Conservation (phyloP, 2,797 vertebrate species). For the Rhynchotus rufescens region DNA sequence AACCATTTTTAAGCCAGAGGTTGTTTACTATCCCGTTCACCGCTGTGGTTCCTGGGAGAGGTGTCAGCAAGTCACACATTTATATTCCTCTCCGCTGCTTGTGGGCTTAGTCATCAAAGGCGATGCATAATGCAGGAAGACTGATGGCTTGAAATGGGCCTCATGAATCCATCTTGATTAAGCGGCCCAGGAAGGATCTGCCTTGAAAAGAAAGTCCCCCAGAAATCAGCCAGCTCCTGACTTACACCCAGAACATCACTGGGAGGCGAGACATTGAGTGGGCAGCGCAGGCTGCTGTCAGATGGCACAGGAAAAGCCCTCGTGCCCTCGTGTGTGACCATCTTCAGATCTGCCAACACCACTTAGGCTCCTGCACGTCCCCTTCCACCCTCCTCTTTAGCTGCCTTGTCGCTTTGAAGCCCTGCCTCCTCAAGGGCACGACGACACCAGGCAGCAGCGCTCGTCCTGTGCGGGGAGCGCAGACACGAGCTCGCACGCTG, state of each 20-base stretch:
- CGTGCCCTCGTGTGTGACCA: rapidly evolving
- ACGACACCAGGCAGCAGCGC: neutral
- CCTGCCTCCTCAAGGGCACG: neutral
- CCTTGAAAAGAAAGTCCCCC: constrained; percentile 18
- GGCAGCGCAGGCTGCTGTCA: neutral
- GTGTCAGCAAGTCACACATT: constrained; percentile 52
- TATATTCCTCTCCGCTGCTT: constrained; percentile 39
- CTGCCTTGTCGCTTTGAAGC: neutral
- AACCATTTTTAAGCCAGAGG: constrained; percentile 32
- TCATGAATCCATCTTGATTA: constrained; percentile 63
- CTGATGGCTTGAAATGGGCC: constrained; percentile 52
- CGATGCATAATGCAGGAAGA: constrained; percentile 62
- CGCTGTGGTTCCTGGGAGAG: constrained; percentile 22
- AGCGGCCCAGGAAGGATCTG: neutral
- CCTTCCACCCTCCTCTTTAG: neutral
- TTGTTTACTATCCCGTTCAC: constrained; percentile 1
- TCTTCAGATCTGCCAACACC: neutral
- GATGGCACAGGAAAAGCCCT: neutral
- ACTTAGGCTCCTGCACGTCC: neutral
- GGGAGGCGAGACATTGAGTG: neutral
- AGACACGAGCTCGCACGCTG: neutral
- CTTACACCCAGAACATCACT: neutral
- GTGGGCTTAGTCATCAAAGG: constrained; percentile 42
- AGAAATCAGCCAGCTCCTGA: constrained; percentile 12
- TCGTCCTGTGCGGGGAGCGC: neutral